Evolutionary conservation across 2,888 invertebrate species (phyloP).

Genomic region (Lasioglossum leucozonium): DNA sequence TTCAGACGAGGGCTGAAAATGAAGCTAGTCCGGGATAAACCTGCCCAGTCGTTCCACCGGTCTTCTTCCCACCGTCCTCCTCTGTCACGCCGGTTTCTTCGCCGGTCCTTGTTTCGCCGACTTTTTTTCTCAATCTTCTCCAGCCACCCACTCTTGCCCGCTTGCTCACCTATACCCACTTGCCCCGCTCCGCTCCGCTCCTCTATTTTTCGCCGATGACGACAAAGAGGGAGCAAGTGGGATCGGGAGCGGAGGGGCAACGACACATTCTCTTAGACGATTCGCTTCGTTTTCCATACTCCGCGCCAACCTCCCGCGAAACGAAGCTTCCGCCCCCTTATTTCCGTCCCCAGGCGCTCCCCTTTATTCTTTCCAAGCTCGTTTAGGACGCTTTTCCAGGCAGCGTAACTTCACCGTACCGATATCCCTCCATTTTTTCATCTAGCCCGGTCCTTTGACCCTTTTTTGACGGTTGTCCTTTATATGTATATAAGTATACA

Average conservation of each 20-base stretch:
- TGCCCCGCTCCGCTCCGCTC: constrained; percentile 7
- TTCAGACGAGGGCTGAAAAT: constrained; percentile 76
- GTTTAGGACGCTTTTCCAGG: constrained; percentile 25
- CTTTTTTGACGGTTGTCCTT: constrained; percentile 49
- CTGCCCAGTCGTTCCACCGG: constrained; percentile 65
- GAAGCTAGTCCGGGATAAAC: constrained; percentile 75
- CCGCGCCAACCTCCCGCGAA: constrained; percentile 58
- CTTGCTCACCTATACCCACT: neutral
- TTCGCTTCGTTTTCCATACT: constrained; percentile 66
- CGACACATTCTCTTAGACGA: constrained; percentile 64
- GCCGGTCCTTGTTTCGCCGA: constrained; percentile 7
- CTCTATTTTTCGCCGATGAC: neutral
- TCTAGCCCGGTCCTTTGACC: constrained; percentile 26
- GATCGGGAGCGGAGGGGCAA: constrained; percentile 10
- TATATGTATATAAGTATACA: constrained; percentile 51
- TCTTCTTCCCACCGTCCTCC: constrained; percentile 20
- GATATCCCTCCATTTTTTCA: constrained; percentile 39
- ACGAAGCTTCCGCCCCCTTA: constrained; percentile 40
- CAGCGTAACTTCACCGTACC: constrained; percentile 32
- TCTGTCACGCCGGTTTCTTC: constrained; percentile 1
- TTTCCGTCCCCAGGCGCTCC: neutral
- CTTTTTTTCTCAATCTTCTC: constrained; percentile 15
- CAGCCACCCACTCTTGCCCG: neutral
- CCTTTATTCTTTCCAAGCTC: neutral
- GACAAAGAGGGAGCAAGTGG: neutral